These are phyloP conservation scores for Rotaria socialis DNA, from an alignment of 2,888 invertebrate species.

Conservation along the genomic window DNA sequence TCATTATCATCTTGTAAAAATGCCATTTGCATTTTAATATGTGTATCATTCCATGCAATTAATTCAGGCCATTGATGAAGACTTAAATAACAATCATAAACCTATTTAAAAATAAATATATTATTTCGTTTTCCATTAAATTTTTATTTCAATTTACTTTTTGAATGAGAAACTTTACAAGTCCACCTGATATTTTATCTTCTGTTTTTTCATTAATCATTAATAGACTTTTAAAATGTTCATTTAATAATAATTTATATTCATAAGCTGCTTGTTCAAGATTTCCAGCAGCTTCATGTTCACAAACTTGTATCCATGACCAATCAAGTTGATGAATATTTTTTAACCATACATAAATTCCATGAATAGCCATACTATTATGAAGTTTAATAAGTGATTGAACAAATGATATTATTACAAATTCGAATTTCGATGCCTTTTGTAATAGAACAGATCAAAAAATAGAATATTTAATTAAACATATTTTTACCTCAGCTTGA, in stretches of 20 bases:
- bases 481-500: slow-evolving; percentile 34
- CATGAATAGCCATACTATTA: slow-evolving; percentile 77
- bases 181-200: background rate
- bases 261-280: slow-evolving; percentile 48
- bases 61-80: slow-evolving; percentile 44
- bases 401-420: slow-evolving; percentile 70
- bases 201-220: background rate
- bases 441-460: too few relatives aligned
- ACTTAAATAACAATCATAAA: slow-evolving; percentile 43
- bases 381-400: slow-evolving; percentile 73
- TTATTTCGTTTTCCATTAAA: background rate
- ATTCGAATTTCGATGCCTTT: slow-evolving; percentile 70
- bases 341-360: slow-evolving; percentile 75
- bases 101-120: slow-evolving; percentile 23
- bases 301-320: slow-evolving; percentile 76
- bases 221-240: too few relatives aligned
- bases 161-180: slow-evolving; percentile 38
- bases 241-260: slow-evolving; percentile 23
- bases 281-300: slow-evolving; percentile 75
- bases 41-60: slow-evolving; percentile 36
- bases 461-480: too few relatives aligned
- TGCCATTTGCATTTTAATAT: slow-evolving; percentile 33
- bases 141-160: slow-evolving; percentile 22
- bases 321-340: slow-evolving; percentile 67
- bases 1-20: slow-evolving; percentile 34